Evolutionary conservation across 2,888 invertebrate genomes (phyloP), one percentile per base, ranked within the genome.

Genomic region (Reticulitermes lucifugus): DNA sequence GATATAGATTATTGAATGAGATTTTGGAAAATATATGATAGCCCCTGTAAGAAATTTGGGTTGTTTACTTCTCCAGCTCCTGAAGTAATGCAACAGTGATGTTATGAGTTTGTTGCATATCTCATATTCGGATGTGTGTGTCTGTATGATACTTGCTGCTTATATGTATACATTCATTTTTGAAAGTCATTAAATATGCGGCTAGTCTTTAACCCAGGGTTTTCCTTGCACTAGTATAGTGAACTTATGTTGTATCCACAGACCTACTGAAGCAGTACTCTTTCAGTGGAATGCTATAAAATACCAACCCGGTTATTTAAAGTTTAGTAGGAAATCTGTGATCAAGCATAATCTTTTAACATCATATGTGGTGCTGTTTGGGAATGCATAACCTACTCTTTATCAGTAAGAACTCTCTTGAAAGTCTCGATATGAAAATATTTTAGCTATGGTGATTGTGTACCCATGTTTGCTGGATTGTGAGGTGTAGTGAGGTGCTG

Each of bases 181-280:
- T n/a, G 46, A 77, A 46, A 10, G 7, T n/a, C 4, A 46, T n/a
- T 41, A 21, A 77, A 2, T 41, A 41, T 41, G n/a, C 41, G 21
- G 29, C 77, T 77, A 77, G 77, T 77, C 77, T 51, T 77, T 77
- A 77, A 41, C 10, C 5, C 5, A 77, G 77, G 65, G 1, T 65
- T 65, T 65, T 65, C 0, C 6, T n/a, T n/a, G n/a, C 6, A n/a
- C n/a, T 65, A 65, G 9, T 21, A 60, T 1, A 65, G 60, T 21
- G 22, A 65, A 65, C 14, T 65, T 65, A 55, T 55, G 18, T 55
- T 55, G 55, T 55, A 55, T 18, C 18, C 55, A 55, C 4, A 14
- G 18, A 55, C 55, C 2, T 55, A 46, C 60, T 2, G n/a, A 65
- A 65, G n/a, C 25, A 65, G 65, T 25, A 22, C 41, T 77, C 77